phyloP scores from a whole-genome alignment of 2,797 vertebrate genomes.

The Parotocinclus haroldoi region DNA sequence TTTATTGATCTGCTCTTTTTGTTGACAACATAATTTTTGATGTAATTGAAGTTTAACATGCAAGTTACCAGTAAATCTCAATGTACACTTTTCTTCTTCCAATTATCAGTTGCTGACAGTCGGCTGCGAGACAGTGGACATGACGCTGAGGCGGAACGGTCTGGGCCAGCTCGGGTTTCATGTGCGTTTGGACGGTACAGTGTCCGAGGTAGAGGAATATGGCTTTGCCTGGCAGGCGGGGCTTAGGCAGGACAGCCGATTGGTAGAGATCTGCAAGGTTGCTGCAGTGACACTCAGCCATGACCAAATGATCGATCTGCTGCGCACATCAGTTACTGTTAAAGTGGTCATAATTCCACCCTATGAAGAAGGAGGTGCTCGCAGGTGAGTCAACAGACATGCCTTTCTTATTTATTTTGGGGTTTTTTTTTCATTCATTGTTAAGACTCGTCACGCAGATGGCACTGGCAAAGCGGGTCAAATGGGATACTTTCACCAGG shows the following conservation, averaged over 20 bases:
- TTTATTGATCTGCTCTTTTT: too few relatives aligned
- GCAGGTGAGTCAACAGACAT: conserved; percentile 70
- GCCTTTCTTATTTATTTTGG: too few relatives aligned
- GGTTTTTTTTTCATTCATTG: background rate
- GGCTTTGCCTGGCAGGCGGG: conserved; percentile 97
- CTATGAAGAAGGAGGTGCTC: conserved; percentile 81
- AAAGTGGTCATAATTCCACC: conserved; percentile 92
- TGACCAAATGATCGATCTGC: conserved; percentile 94
- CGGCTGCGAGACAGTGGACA: conserved; percentile 89
- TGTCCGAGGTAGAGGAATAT: conserved; percentile 94
- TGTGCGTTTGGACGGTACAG: conserved; percentile 87
- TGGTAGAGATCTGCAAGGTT: conserved; percentile 95
- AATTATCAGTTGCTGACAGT: conserved; percentile 75
- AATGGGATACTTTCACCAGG: too few relatives aligned
- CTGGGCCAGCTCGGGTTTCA: conserved; percentile 94
- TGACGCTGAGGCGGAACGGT: conserved; percentile 90
- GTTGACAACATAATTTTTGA: too few relatives aligned
- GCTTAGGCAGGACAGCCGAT: conserved; percentile 85
- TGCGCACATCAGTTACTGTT: conserved; percentile 91
- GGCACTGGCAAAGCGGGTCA: background rate
- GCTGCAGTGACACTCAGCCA: conserved; percentile 87
- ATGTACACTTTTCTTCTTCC: background rate
- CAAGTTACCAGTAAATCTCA: too few relatives aligned
- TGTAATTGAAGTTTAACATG: too few relatives aligned
- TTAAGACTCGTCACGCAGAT: background rate